phyloP scores from a whole-genome alignment of 2,113 vertebrate genomes.

The Macaca fascicularis region DNA sequence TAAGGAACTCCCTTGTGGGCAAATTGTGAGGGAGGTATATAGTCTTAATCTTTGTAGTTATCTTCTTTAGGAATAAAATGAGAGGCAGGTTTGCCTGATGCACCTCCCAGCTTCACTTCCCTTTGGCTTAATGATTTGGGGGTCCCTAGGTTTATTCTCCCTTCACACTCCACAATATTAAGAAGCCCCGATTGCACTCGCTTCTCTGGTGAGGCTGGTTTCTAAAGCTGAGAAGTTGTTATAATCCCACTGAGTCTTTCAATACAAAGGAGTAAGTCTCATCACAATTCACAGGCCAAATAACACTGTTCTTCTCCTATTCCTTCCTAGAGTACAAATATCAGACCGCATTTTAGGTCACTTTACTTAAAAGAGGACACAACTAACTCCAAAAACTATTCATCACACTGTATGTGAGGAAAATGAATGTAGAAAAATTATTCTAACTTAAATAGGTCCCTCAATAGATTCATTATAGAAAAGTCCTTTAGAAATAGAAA shows the following conservation, averaged over 20 bases:
- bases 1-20: no score
- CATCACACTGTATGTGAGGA: background rate
- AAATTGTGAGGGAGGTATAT: no score
- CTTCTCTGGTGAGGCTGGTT: background rate
- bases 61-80: no score
- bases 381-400: background rate
- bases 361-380: background rate
- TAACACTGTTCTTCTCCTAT: background rate
- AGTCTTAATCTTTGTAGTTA: no score
- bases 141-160: no score
- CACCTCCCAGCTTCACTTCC: no score
- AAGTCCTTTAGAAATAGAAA: constrained; percentile 6
- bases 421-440: background rate
- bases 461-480: background rate
- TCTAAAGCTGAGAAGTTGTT: background rate
- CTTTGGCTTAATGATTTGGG: no score
- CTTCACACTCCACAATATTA: background rate
- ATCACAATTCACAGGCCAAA: background rate
- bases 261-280: background rate
- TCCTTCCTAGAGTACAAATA: background rate
- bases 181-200: background rate
- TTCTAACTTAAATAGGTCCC: background rate
- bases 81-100: no score
- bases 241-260: background rate
- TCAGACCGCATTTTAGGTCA: background rate